Evolutionary conservation across 2,797 vertebrate species (phyloP).

Genomic region (Tenualosa ilisha): DNA sequence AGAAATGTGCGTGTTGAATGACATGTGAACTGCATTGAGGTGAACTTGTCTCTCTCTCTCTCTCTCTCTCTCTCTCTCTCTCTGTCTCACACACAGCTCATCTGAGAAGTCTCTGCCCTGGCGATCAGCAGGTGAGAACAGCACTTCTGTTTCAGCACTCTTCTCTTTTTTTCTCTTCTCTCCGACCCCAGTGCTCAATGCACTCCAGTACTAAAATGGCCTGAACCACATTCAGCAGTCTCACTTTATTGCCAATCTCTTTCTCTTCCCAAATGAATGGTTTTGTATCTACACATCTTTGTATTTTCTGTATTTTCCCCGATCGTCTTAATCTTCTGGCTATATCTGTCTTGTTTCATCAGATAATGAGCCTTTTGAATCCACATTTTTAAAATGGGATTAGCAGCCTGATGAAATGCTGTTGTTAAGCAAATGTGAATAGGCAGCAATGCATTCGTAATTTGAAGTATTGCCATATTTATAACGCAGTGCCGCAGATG

Average conservation of each 20-base stretch:
- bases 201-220: background rate
- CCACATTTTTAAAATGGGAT: background rate
- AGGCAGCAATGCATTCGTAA: background rate
- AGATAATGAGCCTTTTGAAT: background rate
- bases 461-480: background rate
- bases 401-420: background rate
- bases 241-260: background rate
- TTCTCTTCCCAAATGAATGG: background rate
- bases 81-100: constrained; percentile 77
- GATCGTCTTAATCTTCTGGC: background rate
- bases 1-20: background rate
- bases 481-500: background rate
- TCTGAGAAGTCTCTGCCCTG: constrained; percentile 98
- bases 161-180: background rate
- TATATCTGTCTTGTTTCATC: background rate
- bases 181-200: background rate
- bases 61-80: constrained; percentile 23
- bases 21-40: background rate
- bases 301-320: background rate
- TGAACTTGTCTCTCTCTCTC: background rate
- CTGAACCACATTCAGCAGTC: background rate
- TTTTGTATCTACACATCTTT: background rate
- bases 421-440: background rate
- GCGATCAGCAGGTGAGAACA: constrained; percentile 89
- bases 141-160: background rate